Evolutionary conservation across 2,113 vertebrate species (phyloP).

Genomic region (Ctenomys sociabilis): DNA sequence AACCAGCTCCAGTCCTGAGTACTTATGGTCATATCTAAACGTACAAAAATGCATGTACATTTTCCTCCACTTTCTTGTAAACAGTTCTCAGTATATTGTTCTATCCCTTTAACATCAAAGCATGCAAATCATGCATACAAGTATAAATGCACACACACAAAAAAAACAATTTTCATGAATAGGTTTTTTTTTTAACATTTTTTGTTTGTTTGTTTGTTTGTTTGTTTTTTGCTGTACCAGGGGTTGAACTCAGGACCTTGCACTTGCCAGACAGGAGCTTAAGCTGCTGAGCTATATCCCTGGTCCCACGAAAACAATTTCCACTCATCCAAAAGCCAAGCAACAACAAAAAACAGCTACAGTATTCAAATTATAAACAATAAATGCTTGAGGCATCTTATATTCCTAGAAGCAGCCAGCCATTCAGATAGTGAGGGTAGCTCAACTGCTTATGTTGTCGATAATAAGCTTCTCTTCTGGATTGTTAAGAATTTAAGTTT

Average conservation of each 20-base stretch:
- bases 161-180: too few species aligned
- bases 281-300: too few species aligned
- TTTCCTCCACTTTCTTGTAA: constrained; percentile 98
- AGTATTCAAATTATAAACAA: constrained; percentile 89
- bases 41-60: constrained; percentile 99
- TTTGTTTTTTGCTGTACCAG: too few species aligned
- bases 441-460: too few species aligned
- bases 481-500: too few species aligned
- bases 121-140: constrained; percentile 97
- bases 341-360: constrained; percentile 86
- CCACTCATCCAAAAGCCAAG: constrained; percentile 90
- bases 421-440: too few species aligned
- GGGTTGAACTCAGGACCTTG: too few species aligned
- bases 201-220: too few species aligned
- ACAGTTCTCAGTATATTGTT: constrained; percentile 92
- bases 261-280: too few species aligned
- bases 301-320: constrained; percentile 88
- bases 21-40: constrained; percentile 98
- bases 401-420: constrained; percentile 87
- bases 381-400: constrained; percentile 87
- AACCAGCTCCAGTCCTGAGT: constrained; percentile 99
- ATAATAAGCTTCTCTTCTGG: too few species aligned
- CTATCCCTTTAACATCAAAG: constrained; percentile 96
- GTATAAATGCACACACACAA: constrained; percentile 92
- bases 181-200: too few species aligned